phyloP scores from a whole-genome alignment of 2,113 vertebrate genomes.

The Phasianus colchicus region DNA sequence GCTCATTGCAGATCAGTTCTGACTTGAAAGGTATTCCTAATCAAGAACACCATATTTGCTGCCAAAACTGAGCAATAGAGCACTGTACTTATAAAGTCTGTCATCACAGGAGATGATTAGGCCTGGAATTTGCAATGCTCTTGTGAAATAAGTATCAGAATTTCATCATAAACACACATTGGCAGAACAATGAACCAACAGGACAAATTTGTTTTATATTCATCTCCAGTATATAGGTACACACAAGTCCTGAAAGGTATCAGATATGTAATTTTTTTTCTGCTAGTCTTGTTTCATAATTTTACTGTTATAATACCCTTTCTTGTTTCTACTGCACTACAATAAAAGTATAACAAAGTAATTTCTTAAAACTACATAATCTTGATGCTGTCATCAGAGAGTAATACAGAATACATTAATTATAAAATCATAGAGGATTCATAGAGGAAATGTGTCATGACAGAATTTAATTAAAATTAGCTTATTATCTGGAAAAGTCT shows the following conservation, averaged over 20 bases:
- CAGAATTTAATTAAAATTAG: neutral
- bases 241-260: neutral
- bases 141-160: slow-evolving; percentile 16
- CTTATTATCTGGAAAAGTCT: neutral
- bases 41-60: neutral
- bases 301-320: neutral
- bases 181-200: neutral
- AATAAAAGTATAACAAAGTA: neutral
- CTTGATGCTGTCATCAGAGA: neutral
- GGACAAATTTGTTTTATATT: neutral
- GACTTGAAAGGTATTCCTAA: slow-evolving; percentile 11
- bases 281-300: neutral
- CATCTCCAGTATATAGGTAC: neutral
- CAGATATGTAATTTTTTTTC: neutral
- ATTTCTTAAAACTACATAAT: neutral
- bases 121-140: neutral
- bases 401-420: neutral
- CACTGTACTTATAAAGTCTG: neutral
- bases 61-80: slow-evolving; percentile 12
- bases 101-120: slow-evolving; percentile 1
- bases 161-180: neutral
- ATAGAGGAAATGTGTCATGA: neutral
- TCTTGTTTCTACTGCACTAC: neutral
- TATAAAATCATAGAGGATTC: neutral
- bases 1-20: neutral